Evolutionary conservation across 2,797 vertebrate genomes (phyloP), one percentile per base, ranked within the genome.

Genomic region (Sebastes melanostomus): DNA sequence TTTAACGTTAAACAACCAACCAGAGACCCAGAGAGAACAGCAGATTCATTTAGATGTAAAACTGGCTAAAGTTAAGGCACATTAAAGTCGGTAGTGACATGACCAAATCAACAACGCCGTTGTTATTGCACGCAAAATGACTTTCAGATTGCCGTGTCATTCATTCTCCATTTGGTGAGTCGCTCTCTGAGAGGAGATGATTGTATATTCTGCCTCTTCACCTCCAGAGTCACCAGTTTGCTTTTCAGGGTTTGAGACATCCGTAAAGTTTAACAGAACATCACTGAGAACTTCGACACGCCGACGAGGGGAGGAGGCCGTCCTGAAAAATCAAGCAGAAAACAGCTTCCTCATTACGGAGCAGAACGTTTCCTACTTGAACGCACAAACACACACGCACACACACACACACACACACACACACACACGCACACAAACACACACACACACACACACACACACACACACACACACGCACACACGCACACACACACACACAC

Each of bases 281-380:
- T 86, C 55, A 65, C 16, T 3, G 75, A 80, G 30, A 36, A 59
- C 29, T 58, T 10, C 10, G 10, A 13, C 32, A 66, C 20, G 18
- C 20, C 2, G 14, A 10, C 13, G 46, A 36, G 18, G 13, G 3
- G 20, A 5, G 13, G 4, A 8, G 13, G 50, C 4, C 8, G 27
- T 78, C 66, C 75, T 66, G 25, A 56, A 77, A 80, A 85, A 78
- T 82, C 68, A 74, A 60, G 69, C 75, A 77, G 13, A 58, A 60
- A 85, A 67, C 50, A 61, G 30, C 78, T 59, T 75, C 54, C 78
- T 88, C 75, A 42, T 91, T 85, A 91, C 68, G 20, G 60, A 89
- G 78, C 59, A 46, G 58, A 87, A 72, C 32, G 36, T 70, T 84
- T 77, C 70, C 34, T 55, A 11, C 66, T 78, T 10, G 8, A 72